These are phyloP conservation scores for Drusus annulatus DNA, from an alignment of 1,140 invertebrate species.

Conservation along the genomic window DNA sequence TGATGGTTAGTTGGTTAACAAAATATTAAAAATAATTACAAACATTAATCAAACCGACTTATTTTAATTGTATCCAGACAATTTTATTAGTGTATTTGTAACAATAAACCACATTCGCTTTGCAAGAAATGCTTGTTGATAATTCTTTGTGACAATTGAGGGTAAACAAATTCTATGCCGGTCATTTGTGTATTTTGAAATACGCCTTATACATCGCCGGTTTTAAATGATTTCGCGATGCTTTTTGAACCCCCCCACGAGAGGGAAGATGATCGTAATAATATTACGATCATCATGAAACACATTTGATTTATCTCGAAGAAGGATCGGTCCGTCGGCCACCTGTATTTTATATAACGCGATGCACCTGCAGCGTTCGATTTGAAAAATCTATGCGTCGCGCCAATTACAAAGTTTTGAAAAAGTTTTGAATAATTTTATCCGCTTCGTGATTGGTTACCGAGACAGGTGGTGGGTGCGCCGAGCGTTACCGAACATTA, in stretches of 20 bases:
- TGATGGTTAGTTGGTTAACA: no score
- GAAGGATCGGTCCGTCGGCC: not conserved
- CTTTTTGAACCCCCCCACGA: not conserved
- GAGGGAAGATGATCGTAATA: not conserved
- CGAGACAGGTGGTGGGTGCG: conserved; percentile 38
- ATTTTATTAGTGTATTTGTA: no score
- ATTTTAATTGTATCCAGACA: no score
- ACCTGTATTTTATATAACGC: not conserved
- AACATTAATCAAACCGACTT: no score
- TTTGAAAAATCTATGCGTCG: conserved; percentile 36
- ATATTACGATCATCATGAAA: no score
- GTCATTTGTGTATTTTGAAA: no score
- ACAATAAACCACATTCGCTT: no score
- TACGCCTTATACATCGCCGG: no score
- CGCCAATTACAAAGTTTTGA: conserved; percentile 39
- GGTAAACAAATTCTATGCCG: no score
- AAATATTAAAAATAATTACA: no score
- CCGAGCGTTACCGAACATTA: conserved; percentile 25
- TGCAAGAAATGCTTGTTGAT: no score
- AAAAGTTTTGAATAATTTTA: conserved; percentile 15
- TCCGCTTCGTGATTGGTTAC: conserved; percentile 27
- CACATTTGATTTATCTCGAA: not conserved
- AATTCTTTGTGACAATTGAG: no score
- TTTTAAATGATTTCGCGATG: not conserved
- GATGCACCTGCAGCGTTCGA: conserved; percentile 14